Conservation (phyloP, 2,888 invertebrate species). For the Polydrusus tereticollis region DNA sequence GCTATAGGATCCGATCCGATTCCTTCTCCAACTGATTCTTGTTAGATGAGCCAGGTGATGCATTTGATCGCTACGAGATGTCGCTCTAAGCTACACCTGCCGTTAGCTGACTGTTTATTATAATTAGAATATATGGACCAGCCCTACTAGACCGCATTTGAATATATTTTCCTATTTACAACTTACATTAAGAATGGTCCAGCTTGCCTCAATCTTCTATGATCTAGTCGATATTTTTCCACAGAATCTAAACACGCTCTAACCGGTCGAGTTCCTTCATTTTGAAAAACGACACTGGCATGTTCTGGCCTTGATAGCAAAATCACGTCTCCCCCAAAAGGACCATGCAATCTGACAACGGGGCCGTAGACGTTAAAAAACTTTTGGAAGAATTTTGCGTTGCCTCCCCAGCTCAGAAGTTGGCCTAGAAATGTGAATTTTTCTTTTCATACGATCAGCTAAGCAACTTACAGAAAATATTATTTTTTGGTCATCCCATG, state of each 20-base stretch:
- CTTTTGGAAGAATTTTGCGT: slow-evolving; percentile 66
- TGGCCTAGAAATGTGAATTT: slow-evolving; percentile 58
- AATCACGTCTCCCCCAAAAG: slow-evolving; percentile 75
- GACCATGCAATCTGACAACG: slow-evolving; percentile 75
- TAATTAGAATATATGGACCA: no score
- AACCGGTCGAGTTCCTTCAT: slow-evolving; percentile 73
- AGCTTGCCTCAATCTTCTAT: slow-evolving; percentile 70
- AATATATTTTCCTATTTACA: no score
- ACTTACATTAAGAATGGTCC: slow-evolving; percentile 74
- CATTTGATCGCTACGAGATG: no score
- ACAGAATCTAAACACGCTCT: slow-evolving; percentile 75
- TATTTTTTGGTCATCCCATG: neutral
- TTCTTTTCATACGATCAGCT: neutral
- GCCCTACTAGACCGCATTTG: no score
- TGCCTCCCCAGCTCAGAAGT: slow-evolving; percentile 67
- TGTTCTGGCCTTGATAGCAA: slow-evolving; percentile 76
- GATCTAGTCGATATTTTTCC: slow-evolving; percentile 74
- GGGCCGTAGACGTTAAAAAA: slow-evolving; percentile 73
- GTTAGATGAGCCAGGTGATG: no score
- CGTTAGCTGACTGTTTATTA: no score
- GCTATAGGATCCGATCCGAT: no score
- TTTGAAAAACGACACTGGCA: slow-evolving; percentile 73
- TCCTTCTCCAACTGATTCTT: no score
- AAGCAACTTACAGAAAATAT: neutral
- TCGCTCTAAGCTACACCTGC: no score